Evolutionary conservation across 2,888 invertebrate genomes (phyloP), one percentile per base, ranked within the genome.

Genomic region (Folsomia candida): DNA sequence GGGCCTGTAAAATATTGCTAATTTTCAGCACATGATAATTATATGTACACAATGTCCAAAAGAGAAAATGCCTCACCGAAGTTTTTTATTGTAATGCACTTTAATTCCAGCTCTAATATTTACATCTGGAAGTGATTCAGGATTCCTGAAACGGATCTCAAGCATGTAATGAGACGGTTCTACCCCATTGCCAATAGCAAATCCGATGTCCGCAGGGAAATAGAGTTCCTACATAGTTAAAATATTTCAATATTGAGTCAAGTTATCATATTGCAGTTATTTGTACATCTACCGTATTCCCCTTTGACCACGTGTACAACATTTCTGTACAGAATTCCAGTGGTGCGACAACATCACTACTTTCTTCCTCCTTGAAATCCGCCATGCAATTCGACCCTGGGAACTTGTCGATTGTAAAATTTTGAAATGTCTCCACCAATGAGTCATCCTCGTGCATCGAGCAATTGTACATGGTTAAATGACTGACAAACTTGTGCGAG

Each of bases 121-220:
- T 2, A 76, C 65, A 18, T 78, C 75, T 54, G 51, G 20, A 4
- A 75, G 29, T 3, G 73, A 60, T 3, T 73, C 68, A 2, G 83
- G 84, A 74, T 95, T 95, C 82, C 94, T 93, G 82, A 93, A 95
- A 85, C 95, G 94, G 79, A 93, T 90, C 84, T 95, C 94, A 64
- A 94, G 86, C 91, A 94, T 91, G 28, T 54, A 65, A 51, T 90
- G 94, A 1, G 88, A 88, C 1, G 89, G 88, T 47, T 90, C 89
- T n/a, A 87, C 85, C 6, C 54, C 6, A 14, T n/a, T 20, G 3
- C 90, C 91, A 64, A 95, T 84, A 0, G 94, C 93, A 78, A 93
- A 88, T 24, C 94, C 95, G 24, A 93, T 91, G 82, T 81, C 74
- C 75, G 89, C 87, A 0, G 93, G 93, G 64, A 92, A 86, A 84